Base-by-base conservation (phyloP, 2,888 invertebrate genomes). In the Clanis bilineata region DNA sequence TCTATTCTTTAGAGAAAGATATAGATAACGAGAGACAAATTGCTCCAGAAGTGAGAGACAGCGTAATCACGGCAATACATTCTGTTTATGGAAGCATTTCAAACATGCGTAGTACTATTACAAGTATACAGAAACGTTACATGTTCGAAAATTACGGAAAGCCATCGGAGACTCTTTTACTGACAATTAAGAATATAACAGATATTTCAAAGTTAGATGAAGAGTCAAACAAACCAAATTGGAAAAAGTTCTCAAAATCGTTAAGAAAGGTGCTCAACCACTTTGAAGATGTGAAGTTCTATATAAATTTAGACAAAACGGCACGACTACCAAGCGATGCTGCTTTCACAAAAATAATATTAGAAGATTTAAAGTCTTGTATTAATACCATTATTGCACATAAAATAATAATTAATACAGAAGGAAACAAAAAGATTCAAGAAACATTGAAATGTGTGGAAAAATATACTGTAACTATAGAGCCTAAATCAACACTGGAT, bases 51-150 rank as follows among this genome's bases (percentile, higher is more conserved):
- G 77, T 82, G 6, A 81, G 83, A 67, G 86, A 90, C 43, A 79
- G 69, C 59, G 83, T 94, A 60, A 73, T 92, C 12, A 83, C 84
- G 63, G 91, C 93, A 38, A 79, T 93, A 25, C 87, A 92, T 75
- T 92, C 93, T 39, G 80, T 93, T 39, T 93, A 93, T 68, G 82
- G 88, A 7, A 91, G 89, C 65, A 92, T 93, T 67, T 92, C 92
- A 57, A 88, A 92, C 59, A 93, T 94, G 82, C 88, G 93, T 56
- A 86, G 93, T 64, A 87, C 92, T n/a, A 82, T 93, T 56, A 82
- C 87, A 15, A 88, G 86, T 65, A 79, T 91, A 64, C 90, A 88
- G 74, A 91, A 89, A 70, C 83, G 79, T 57, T 88, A 83, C 43
- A 83, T 92, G 84, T 86, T 85, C 64, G 84, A 88, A 65, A 88